Base-by-base conservation (phyloP, 2,888 invertebrate genomes). In the Drosophila hamatofila region DNA sequence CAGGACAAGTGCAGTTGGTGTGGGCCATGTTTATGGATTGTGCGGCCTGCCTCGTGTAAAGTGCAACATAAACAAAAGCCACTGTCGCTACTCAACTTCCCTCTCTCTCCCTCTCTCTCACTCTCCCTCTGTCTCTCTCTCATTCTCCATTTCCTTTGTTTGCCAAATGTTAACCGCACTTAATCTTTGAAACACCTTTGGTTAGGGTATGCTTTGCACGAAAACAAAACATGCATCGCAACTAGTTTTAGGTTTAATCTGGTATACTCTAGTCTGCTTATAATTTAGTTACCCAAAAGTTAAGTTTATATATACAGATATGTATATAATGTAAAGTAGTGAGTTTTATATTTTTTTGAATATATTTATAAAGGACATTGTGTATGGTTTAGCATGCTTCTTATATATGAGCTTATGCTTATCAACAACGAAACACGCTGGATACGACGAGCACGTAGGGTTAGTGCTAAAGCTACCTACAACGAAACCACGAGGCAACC, bases 1-100 rank as follows among this genome's bases (percentile, higher is more conserved):
- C 75, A 65, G 69, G 72, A 74, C 87, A 70, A 83, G 78, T 78
- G 84, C 89, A 83, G 61, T 78, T 76, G 75, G 67, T 55, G 48
- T 68, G 64, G 46, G 70, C 25, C 56, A 52, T 81, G 84, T 84
- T 84, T 86, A 86, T 81, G 65, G 67, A 78, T 66, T 81, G 69
- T 67, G 60, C 41, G 67, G 68, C 44, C 5, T 58, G 63, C 54
- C 58, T 46, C 59, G 42, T 70, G 58, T 66, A 86, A 76, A 84
- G 89, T 84, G 89, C 89, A 84, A 79, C 89, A 83, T 83, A 84
- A 84, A 89, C 87, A 78, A 84, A 78, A 69, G 75, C 52, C 70
- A 57, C 56, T 51, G 59, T 7, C 4, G 39, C 56, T 27, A 6
- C 39, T n/a, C 12, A 30, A 18, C 11, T 9, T 30, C 9, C 9